Evolutionary conservation across 2,888 invertebrate genomes (phyloP), one percentile per base, ranked within the genome.

Genomic region (Thereva nobilitata): DNA sequence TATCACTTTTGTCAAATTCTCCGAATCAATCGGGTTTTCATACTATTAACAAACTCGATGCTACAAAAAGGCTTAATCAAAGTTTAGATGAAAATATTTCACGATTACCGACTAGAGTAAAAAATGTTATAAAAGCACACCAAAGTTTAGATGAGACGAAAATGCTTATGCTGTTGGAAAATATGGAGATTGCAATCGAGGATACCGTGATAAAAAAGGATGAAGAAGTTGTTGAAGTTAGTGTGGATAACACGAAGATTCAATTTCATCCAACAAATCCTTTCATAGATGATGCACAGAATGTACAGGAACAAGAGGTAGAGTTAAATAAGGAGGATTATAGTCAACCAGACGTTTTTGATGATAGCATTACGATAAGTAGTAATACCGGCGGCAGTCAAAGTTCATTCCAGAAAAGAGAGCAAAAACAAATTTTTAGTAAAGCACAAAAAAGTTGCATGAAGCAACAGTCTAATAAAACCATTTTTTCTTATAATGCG

Each of bases 11-110:
- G 67, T 85, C 80, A 0, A 70, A 79, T 6, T 77, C 77, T 66
- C 77, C 79, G 5, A 71, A 75, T 67, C 72, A 66, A 10, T 63
- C 52, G 3, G 47, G 38, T 47, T 64, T 54, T 23, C 7, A 7
- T 9, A 47, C 34, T 53, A 35, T 61, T 1, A 49, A 50, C n/a
- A 84, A 83, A 74, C 76, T 86, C n/a, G 82, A 83, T 52, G 82
- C 81, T 6, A 84, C 83, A 2, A 88, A 87, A 76, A 84, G 89
- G 71, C 86, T 89, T 76, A 89, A 90, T 79, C 86, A 89, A 68
- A 92, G 91, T 75, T 83, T 90, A 64, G 92, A 93, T 74, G 92
- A 92, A 75, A 87, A 86, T 69, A 83, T 79, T 68, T 74, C 79
- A 1, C 73, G 77, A 3, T 81, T 74, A 67, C 73, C 74, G 10